Conservation (phyloP, 1,140 invertebrate genomes). For the Nasonia vitripennis region DNA sequence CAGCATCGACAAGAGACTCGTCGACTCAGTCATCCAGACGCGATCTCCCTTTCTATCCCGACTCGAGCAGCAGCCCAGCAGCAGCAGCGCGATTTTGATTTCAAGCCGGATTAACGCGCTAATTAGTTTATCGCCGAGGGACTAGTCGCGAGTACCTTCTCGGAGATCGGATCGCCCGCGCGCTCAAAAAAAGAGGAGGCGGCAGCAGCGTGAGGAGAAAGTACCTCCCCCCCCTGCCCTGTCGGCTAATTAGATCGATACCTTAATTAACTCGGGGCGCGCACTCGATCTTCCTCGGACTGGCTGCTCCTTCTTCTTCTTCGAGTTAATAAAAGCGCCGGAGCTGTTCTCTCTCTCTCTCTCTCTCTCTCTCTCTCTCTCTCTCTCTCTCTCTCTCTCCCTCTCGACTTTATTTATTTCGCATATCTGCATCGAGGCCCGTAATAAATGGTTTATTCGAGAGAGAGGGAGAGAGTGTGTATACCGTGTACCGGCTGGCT, state of each 20-base stretch:
- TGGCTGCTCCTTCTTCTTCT: background rate
- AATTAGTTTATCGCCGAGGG: slow-evolving; percentile 41
- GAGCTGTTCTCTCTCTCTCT: background rate
- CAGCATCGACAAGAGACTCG: background rate
- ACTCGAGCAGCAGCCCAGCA: too few relatives aligned
- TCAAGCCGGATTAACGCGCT: slow-evolving; percentile 32
- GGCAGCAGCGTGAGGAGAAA: background rate
- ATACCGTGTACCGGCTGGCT: too few relatives aligned
- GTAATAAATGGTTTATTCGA: slow-evolving; percentile 4
- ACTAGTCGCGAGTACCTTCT: background rate
- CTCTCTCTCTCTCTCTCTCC: background rate
- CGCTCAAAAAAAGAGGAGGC: background rate
- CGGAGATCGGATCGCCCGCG: background rate
- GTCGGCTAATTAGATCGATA: slow-evolving; percentile 39
- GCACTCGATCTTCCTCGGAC: background rate
- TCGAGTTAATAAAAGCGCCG: slow-evolving; percentile 2
- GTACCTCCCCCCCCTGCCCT: background rate
- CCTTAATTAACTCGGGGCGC: slow-evolving; percentile 19
- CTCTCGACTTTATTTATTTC: background rate
- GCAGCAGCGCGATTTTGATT: slow-evolving; percentile 31
- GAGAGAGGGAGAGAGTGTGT: background rate
- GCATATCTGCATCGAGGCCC: background rate
- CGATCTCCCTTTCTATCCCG: background rate
- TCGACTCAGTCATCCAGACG: background rate
- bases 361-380: background rate